Conservation (phyloP, 2,113 vertebrate species). For the Oreotrochilus melanogaster region DNA sequence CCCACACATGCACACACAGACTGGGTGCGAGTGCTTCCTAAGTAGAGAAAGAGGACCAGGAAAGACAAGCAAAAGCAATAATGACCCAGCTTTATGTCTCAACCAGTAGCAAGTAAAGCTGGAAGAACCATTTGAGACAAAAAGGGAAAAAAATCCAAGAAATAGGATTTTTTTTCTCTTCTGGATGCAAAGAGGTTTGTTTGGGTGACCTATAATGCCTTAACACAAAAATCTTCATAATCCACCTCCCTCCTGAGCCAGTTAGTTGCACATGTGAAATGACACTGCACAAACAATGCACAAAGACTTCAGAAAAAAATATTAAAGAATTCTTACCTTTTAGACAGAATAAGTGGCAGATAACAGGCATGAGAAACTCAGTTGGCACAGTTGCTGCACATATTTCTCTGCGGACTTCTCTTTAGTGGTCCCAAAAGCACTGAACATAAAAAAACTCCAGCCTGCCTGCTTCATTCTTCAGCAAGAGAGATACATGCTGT, state of each 20-base stretch:
- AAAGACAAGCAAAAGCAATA: background rate
- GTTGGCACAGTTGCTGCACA: conserved; percentile 56
- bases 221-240: conserved; percentile 41
- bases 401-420: conserved; percentile 73
- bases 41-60: background rate
- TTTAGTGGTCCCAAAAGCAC: conserved; percentile 69
- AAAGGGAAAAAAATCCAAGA: conserved; percentile 5
- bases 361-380: conserved; percentile 72
- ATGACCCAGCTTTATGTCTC: conserved; percentile 2
- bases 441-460: conserved; percentile 67
- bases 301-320: conserved; percentile 45
- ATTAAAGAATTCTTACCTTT: conserved; percentile 78
- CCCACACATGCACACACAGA: conserved; percentile 2
- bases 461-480: conserved; percentile 74
- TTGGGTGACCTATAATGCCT: conserved; percentile 36
- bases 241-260: conserved; percentile 52
- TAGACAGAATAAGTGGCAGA: conserved; percentile 70
- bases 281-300: conserved; percentile 65
- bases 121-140: background rate
- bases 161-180: background rate
- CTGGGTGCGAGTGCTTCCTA: background rate
- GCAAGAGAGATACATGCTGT: conserved; percentile 76
- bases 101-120: background rate
- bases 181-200: conserved; percentile 30
- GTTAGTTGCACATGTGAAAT: conserved; percentile 65